phyloP scores from a whole-genome alignment of 2,888 invertebrate species.

The Hypena proboscidalis region DNA sequence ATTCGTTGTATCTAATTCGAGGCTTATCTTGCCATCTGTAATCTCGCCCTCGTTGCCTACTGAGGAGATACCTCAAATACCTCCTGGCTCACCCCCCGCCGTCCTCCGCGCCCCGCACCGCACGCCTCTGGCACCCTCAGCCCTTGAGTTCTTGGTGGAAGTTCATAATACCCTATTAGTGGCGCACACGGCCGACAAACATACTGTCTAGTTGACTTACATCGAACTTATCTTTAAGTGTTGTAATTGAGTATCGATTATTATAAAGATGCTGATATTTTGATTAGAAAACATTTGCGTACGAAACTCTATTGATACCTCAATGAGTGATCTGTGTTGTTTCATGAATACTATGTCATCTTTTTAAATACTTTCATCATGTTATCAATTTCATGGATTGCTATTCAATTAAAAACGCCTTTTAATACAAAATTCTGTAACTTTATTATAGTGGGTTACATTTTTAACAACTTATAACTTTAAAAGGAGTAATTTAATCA shows the following conservation, averaged over 20 bases:
- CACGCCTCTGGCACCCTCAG: conserved; percentile 57
- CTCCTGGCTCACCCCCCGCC: conserved; percentile 45
- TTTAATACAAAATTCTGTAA: too few species aligned
- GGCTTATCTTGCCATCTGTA: conserved; percentile 84
- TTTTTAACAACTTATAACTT: too few species aligned
- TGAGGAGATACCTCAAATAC: conserved; percentile 72
- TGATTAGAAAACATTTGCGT: too few species aligned
- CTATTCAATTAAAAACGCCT: too few species aligned
- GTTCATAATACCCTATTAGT: conserved; percentile 84
- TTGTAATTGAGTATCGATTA: conserved; percentile 23
- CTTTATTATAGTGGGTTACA: too few species aligned
- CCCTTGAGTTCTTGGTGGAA: conserved; percentile 70
- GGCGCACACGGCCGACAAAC: conserved; percentile 65
- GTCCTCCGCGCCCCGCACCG: conserved; percentile 36
- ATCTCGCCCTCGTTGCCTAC: conserved; percentile 71
- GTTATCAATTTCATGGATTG: too few species aligned
- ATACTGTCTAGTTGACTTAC: conserved; percentile 60
- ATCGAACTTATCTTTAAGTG: conserved; percentile 37
- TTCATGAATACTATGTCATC: too few species aligned
- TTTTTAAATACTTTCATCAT: too few species aligned
- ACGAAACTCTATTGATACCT: too few species aligned
- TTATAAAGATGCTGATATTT: neutral
- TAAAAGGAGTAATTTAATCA: too few species aligned
- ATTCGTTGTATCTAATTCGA: conserved; percentile 83
- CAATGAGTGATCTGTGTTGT: too few species aligned